Conservation (phyloP, 2,113 vertebrate genomes). For the Sturnira hondurensis region DNA sequence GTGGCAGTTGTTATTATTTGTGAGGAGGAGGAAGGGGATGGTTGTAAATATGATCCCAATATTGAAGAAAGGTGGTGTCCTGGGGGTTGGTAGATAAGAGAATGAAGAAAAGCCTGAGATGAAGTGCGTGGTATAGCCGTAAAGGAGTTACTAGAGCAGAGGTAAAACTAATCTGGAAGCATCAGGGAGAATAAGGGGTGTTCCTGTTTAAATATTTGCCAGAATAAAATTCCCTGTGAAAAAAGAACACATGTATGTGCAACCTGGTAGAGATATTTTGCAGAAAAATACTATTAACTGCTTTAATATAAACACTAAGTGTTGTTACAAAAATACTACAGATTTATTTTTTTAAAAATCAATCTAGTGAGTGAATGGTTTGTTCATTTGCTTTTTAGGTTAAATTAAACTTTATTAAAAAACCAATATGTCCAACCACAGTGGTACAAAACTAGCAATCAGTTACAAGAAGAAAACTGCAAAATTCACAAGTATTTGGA, state of each 20-base stretch:
- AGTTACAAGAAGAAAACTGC: neutral
- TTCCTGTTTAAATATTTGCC: neutral
- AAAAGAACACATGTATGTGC: neutral
- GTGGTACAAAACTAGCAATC: neutral
- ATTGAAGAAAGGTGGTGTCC: neutral
- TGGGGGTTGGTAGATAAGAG: neutral
- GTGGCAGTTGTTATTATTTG: neutral
- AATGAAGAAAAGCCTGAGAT: neutral
- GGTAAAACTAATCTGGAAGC: neutral
- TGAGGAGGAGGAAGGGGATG: neutral
- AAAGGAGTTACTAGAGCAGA: neutral
- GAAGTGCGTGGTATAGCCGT: neutral
- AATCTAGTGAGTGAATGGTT: neutral
- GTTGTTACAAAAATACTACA: neutral
- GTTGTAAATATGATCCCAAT: neutral
- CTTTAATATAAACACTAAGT: constrained; percentile 1
- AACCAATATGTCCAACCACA: neutral
- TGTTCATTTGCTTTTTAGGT: neutral
- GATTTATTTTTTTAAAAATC: neutral
- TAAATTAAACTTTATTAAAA: neutral
- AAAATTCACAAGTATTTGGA: neutral
- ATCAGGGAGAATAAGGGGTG: neutral
- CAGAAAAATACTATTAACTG: neutral
- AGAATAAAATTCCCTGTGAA: neutral
- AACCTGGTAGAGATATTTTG: neutral